Conservation (phyloP, 2,113 vertebrate species). For the Phalacrocorax brasilianus region DNA sequence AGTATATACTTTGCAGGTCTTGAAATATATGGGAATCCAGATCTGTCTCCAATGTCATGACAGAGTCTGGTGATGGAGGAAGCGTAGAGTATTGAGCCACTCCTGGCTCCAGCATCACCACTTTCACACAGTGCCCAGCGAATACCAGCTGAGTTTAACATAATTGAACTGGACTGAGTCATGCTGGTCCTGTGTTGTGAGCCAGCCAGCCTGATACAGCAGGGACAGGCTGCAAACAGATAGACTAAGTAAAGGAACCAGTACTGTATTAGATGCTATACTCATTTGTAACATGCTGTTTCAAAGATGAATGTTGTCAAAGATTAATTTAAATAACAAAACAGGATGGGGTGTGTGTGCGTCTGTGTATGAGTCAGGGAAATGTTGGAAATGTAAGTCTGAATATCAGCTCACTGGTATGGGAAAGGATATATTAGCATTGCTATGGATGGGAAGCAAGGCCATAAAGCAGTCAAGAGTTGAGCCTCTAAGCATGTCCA, state of each 20-base stretch:
- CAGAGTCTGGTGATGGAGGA: background rate
- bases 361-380: no score
- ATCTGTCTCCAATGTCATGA: background rate
- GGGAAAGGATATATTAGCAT: background rate
- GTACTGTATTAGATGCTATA: background rate
- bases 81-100: background rate
- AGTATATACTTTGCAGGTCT: background rate
- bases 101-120: background rate
- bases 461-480: background rate
- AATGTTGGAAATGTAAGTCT: background rate
- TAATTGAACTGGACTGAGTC: background rate
- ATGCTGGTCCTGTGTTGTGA: background rate
- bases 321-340: background rate
- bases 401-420: background rate
- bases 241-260: background rate
- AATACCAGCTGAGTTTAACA: background rate
- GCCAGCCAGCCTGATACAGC: background rate
- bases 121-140: background rate
- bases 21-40: background rate
- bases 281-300: background rate
- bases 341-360: background rate
- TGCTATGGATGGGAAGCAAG: background rate
- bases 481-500: background rate
- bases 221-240: background rate
- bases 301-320: background rate